Conservation (phyloP, 2,797 vertebrate genomes). For the Trichosurus vulpecula region DNA sequence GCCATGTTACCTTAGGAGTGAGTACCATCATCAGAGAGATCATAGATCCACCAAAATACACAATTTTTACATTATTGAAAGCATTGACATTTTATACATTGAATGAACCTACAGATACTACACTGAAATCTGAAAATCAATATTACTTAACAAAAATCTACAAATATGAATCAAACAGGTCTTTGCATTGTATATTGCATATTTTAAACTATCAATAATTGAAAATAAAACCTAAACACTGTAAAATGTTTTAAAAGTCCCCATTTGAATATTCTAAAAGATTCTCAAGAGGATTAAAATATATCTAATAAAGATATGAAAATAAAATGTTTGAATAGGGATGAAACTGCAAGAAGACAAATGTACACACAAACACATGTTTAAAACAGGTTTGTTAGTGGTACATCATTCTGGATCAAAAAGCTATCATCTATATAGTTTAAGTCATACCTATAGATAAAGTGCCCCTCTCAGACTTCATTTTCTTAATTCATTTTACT, state of each 20-base stretch:
- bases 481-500: neutral
- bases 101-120: neutral
- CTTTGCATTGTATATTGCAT: constrained; percentile 20
- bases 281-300: neutral
- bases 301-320: neutral
- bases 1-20: neutral
- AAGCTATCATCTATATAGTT: neutral
- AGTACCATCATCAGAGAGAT: neutral
- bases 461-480: neutral
- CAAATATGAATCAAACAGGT: neutral
- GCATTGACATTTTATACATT: neutral
- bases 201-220: neutral
- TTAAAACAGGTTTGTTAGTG: neutral
- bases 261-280: neutral
- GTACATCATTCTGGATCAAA: neutral
- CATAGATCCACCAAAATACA: neutral
- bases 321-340: neutral
- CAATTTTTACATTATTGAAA: neutral
- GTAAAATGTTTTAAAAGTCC: neutral
- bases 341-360: neutral
- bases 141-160: neutral
- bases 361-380: neutral
- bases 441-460: neutral
- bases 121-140: neutral
- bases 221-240: neutral